Evolutionary conservation across 2,888 invertebrate genomes (phyloP).

Genomic region (Dicyrtomina minuta): DNA sequence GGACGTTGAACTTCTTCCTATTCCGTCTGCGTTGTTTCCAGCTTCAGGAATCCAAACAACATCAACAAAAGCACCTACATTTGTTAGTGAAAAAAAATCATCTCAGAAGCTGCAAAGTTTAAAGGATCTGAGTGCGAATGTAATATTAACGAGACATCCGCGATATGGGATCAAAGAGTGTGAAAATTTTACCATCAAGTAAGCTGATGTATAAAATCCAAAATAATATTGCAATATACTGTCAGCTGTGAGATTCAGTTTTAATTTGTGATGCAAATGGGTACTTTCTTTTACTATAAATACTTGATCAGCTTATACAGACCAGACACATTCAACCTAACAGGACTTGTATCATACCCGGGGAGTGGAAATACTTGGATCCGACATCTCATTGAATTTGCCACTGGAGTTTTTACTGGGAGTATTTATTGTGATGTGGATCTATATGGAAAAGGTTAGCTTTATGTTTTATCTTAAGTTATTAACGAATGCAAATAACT

Average conservation of each 20-base stretch:
- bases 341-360: conserved; percentile 55
- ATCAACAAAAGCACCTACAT: too few relatives aligned
- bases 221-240: not conserved
- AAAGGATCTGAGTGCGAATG: too few relatives aligned
- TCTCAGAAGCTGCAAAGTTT: too few relatives aligned
- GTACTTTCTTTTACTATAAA: too few relatives aligned
- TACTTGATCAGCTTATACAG: conserved; percentile 35
- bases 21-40: too few relatives aligned
- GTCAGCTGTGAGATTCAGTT: not conserved
- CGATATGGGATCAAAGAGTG: not conserved
- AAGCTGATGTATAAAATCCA: not conserved
- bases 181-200: conserved; percentile 17
- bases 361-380: conserved; percentile 56
- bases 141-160: not conserved
- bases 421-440: conserved; percentile 55
- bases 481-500: not conserved
- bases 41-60: too few relatives aligned
- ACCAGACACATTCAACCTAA: conserved; percentile 44
- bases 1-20: too few relatives aligned
- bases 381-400: conserved; percentile 55
- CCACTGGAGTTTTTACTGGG: conserved; percentile 56
- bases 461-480: too few relatives aligned
- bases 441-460: conserved; percentile 52
- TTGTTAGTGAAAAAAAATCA: too few relatives aligned
- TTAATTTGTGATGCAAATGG: not conserved